Evolutionary conservation across 1,140 invertebrate species (phyloP).

Genomic region (Nebria ingens): DNA sequence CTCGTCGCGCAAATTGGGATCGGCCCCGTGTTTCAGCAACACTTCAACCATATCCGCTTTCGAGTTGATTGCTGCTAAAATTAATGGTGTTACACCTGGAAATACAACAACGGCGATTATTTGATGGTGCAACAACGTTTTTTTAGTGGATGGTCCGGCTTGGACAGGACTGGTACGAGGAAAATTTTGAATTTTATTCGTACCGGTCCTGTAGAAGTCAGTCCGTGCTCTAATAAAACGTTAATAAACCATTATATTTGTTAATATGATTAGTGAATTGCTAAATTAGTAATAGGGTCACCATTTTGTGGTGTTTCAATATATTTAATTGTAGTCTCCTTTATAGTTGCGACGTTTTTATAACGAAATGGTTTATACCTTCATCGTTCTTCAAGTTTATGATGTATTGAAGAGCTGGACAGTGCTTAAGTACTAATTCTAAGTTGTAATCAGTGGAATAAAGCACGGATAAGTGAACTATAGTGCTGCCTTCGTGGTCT

Average conservation of each 20-base stretch:
- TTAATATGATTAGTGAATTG: too few species aligned
- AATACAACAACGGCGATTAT: not conserved
- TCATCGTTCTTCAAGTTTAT: not conserved
- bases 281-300: too few species aligned
- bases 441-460: not conserved
- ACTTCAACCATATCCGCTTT: not conserved
- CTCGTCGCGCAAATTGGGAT: not conserved
- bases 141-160: too few species aligned
- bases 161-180: too few species aligned
- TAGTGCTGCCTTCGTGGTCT: not conserved
- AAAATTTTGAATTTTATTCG: not conserved
- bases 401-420: not conserved
- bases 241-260: not conserved
- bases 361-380: not conserved
- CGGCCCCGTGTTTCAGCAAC: not conserved
- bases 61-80: not conserved
- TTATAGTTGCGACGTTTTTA: too few species aligned
- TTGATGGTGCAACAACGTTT: too few species aligned
- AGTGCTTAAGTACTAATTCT: not conserved
- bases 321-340: not conserved
- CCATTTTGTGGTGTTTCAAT: too few species aligned
- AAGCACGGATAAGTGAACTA: not conserved
- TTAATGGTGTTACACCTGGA: not conserved
- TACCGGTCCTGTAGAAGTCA: not conserved
- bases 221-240: not conserved